These are phyloP conservation scores for Endomychus coccineus DNA, from an alignment of 2,888 invertebrate species.

Conservation along the genomic window DNA sequence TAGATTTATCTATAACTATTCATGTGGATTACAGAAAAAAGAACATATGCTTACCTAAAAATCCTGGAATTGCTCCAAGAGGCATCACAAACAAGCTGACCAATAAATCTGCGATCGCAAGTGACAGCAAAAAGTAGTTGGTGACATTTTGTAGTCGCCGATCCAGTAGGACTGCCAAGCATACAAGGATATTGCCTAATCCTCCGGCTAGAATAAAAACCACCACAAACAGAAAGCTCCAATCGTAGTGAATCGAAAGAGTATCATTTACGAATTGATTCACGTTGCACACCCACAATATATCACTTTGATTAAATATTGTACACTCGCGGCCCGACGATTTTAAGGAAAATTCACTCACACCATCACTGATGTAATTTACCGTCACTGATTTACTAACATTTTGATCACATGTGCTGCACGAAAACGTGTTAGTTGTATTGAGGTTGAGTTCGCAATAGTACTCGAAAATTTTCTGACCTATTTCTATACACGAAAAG, in stretches of 20 bases:
- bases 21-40: too few relatives aligned
- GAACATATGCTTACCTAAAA: conserved; percentile 84
- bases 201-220: conserved; percentile 84
- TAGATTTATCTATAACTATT: too few relatives aligned
- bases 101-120: conserved; percentile 88
- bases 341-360: conserved; percentile 28
- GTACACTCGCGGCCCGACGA: conserved; percentile 26
- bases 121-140: conserved; percentile 88
- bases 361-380: conserved; percentile 21
- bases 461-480: conserved; percentile 26
- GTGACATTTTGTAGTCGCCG: conserved; percentile 88
- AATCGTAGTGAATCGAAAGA: conserved; percentile 51
- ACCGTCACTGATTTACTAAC: conserved; percentile 20
- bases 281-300: conserved; percentile 31
- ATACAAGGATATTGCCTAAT: conserved; percentile 86
- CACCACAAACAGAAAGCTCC: conserved; percentile 78
- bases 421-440: conserved; percentile 21
- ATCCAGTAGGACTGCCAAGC: conserved; percentile 86
- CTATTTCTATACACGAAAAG: conserved; percentile 25
- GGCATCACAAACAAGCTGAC: conserved; percentile 96
- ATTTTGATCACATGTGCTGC: conserved; percentile 26
- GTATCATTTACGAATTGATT: conserved; percentile 17
- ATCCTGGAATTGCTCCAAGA: conserved; percentile 85
- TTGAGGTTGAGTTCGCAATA: conserved; percentile 26
- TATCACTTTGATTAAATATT: conserved; percentile 28